phyloP scores from a whole-genome alignment of 2,888 invertebrate species.

The Magallana nippona region DNA sequence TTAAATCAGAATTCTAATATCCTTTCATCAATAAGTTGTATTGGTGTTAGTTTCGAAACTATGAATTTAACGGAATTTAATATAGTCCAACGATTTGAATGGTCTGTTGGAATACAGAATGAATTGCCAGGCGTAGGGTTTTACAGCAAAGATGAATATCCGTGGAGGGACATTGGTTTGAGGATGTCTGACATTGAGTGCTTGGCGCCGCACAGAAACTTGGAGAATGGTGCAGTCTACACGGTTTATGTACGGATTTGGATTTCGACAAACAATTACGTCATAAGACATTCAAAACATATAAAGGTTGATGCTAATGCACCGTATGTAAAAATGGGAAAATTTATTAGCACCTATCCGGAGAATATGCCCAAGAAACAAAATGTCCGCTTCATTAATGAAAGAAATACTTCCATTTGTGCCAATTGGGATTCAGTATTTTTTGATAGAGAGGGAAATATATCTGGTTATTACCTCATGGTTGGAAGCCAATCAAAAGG shows the following conservation, averaged over 20 bases:
- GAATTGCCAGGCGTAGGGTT: slow-evolving; percentile 52
- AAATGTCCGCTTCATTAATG: slow-evolving; percentile 50
- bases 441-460: slow-evolving; percentile 50
- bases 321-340: slow-evolving; percentile 51
- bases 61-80: background rate
- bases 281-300: slow-evolving; percentile 49
- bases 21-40: slow-evolving; percentile 39
- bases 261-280: slow-evolving; percentile 45
- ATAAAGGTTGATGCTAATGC: slow-evolving; percentile 56
- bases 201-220: slow-evolving; percentile 33
- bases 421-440: slow-evolving; percentile 54
- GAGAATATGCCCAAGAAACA: slow-evolving; percentile 46
- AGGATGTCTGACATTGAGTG: slow-evolving; percentile 50
- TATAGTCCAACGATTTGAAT: slow-evolving; percentile 55
- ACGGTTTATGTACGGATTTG: slow-evolving; percentile 56
- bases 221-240: slow-evolving; percentile 50
- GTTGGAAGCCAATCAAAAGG: slow-evolving; percentile 55
- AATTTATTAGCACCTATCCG: slow-evolving; percentile 43
- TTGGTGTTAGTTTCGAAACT: slow-evolving; percentile 54
- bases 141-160: slow-evolving; percentile 50
- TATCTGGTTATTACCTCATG: slow-evolving; percentile 48
- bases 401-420: slow-evolving; percentile 26
- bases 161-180: slow-evolving; percentile 60
- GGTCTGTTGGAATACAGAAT: slow-evolving; percentile 55
- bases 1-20: background rate